Evolutionary conservation across 2,888 invertebrate species (phyloP).

Genomic region (Cataglyphis cursor): DNA sequence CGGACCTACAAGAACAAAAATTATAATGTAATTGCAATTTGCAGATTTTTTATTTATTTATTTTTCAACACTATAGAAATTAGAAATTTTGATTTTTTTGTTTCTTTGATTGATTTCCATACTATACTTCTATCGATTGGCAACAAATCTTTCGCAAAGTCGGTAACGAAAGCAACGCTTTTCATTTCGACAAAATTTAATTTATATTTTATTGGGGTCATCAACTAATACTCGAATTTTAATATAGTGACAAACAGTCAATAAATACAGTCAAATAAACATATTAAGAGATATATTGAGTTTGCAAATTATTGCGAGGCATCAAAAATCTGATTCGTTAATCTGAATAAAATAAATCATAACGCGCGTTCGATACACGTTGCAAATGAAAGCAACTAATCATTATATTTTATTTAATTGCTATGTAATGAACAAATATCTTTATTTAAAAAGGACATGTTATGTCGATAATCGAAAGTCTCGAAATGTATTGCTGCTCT

Average conservation of each 20-base stretch:
- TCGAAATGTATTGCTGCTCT: too few relatives aligned
- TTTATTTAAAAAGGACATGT: too few relatives aligned
- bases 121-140: conserved; percentile 20
- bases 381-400: conserved; percentile 5
- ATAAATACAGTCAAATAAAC: conserved; percentile 58
- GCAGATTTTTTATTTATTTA: background rate
- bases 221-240: conserved; percentile 65
- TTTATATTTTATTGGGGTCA: conserved; percentile 47
- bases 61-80: background rate
- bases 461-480: too few relatives aligned
- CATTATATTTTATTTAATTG: conserved; percentile 40
- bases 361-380: conserved; percentile 1
- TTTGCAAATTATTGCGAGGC: conserved; percentile 64
- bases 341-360: conserved; percentile 46
- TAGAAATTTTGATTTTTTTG: background rate
- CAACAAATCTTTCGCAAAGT: conserved; percentile 39
- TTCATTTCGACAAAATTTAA: conserved; percentile 57
- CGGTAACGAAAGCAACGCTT: conserved; percentile 16
- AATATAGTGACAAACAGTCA: conserved; percentile 61
- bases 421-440: conserved; percentile 13
- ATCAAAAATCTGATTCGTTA: conserved; percentile 57
- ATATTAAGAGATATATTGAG: conserved; percentile 57
- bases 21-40: conserved; percentile 37
- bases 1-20: conserved; percentile 18
- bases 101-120: background rate